Conservation (phyloP, 2,888 invertebrate genomes). For the Eubasilissa splendida region DNA sequence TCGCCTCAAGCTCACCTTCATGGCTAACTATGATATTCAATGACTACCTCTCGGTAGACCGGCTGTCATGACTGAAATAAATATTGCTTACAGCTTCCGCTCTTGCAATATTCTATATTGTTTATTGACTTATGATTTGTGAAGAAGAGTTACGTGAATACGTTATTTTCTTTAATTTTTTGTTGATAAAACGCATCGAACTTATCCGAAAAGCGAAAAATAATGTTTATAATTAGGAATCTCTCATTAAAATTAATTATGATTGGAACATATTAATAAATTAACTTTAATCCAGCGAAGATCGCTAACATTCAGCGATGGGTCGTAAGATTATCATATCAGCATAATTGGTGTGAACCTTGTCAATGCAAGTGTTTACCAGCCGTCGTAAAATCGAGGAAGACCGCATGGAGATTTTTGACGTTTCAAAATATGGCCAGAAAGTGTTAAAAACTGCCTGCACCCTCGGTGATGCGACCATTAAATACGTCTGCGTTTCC, state of each 20-base stretch:
- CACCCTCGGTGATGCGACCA: slow-evolving; percentile 20
- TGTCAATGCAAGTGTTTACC: slow-evolving; percentile 21
- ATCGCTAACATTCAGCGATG: slow-evolving; percentile 5
- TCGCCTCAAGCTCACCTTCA: slow-evolving; percentile 5
- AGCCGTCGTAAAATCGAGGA: neutral
- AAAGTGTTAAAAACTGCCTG: slow-evolving; percentile 22
- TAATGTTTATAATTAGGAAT: neutral
- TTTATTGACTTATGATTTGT: no score
- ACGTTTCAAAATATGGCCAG: neutral
- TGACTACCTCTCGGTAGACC: slow-evolving; percentile 1
- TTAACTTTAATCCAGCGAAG: neutral
- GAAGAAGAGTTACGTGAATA: no score
- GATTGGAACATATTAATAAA: slow-evolving; percentile 13
- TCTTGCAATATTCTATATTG: no score
- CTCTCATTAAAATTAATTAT: neutral
- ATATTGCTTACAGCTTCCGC: neutral
- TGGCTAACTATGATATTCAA: slow-evolving; percentile 33
- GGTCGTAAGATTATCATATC: slow-evolving; percentile 1
- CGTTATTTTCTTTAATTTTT: no score
- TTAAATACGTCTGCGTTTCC: slow-evolving; percentile 8
- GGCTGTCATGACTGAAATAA: slow-evolving; percentile 6
- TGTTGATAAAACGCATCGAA: no score
- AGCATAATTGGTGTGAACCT: slow-evolving; percentile 36
- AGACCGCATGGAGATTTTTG: slow-evolving; percentile 29
- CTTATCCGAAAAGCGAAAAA: neutral